A percentile compares a stretch with the other conserved stretches of the same genome.
phyloP scores from a whole-genome alignment of 1,140 invertebrate genomes.

The Meloidogyne hapla region DNA sequence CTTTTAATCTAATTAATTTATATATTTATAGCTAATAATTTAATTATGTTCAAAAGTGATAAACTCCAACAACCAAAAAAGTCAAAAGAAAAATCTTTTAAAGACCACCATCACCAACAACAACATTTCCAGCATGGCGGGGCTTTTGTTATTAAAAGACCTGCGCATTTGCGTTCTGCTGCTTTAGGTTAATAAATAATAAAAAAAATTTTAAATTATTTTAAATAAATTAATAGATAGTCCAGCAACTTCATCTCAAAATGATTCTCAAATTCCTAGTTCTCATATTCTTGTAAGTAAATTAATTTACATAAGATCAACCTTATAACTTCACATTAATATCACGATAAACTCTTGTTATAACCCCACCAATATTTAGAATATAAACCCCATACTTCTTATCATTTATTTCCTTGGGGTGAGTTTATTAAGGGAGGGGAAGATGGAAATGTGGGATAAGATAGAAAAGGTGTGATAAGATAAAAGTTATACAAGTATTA shows the following conservation, averaged over 20 bases:
- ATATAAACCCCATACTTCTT: too few species aligned
- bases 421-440: too few species aligned
- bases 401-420: too few species aligned
- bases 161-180: conserved; percentile 10
- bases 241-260: neutral
- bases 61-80: conserved; percentile 24
- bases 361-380: too few species aligned
- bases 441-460: too few species aligned
- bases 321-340: too few species aligned
- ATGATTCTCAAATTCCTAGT: neutral
- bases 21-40: neutral
- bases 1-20: neutral
- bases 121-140: neutral
- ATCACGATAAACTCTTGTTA: too few species aligned
- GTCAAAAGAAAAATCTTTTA: conserved; percentile 10
- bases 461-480: too few species aligned
- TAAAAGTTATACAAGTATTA: too few species aligned
- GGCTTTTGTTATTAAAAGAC: conserved; percentile 16
- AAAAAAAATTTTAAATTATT: neutral
- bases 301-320: too few species aligned
- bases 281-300: conserved; percentile 2
- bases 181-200: neutral
- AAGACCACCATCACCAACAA: neutral
- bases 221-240: neutral
- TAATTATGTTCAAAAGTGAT: conserved; percentile 26